Percentiles rank a stretch among this genome's conserved stretches.
These are phyloP conservation scores for Tachina lurida DNA, from an alignment of 2,888 invertebrate species.

Conservation along the genomic window DNA sequence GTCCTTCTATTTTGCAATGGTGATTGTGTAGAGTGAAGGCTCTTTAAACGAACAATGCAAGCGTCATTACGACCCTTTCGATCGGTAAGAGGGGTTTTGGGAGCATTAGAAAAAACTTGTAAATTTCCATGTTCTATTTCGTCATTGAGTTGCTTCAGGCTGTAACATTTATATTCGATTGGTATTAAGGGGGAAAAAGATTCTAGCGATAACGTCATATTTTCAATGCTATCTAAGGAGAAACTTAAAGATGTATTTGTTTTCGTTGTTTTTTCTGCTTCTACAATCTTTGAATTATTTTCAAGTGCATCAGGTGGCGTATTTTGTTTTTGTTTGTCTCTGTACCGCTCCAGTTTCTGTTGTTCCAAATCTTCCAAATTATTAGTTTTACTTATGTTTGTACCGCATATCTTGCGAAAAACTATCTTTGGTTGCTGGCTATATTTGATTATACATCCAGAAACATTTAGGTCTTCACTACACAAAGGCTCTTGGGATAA, in stretches of 20 bases:
- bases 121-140: conserved; percentile 77
- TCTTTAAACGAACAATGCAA: conserved; percentile 48
- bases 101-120: conserved; percentile 72
- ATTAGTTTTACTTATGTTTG: conserved; percentile 31
- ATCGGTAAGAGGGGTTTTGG: conserved; percentile 73
- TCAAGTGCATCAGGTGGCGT: neutral
- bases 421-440: conserved; percentile 48
- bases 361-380: conserved; percentile 17
- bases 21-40: conserved; percentile 38
- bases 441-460: conserved; percentile 5
- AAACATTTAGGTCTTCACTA: neutral
- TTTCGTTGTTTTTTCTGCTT: neutral
- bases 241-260: conserved; percentile 35
- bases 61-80: conserved; percentile 44
- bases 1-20: conserved; percentile 31
- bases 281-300: neutral
- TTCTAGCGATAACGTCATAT: conserved; percentile 46
- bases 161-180: conserved; percentile 74
- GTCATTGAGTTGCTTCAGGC: conserved; percentile 76
- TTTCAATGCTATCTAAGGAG: conserved; percentile 46
- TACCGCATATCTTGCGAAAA: conserved; percentile 56
- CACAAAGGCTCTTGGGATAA: neutral
- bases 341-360: conserved; percentile 27
- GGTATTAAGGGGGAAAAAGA: conserved; percentile 74
- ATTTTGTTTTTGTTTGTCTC: conserved; percentile 36